Evolutionary conservation across 2,888 invertebrate genomes (phyloP), one percentile per base, ranked within the genome.

Genomic region (Lasiommata megera): DNA sequence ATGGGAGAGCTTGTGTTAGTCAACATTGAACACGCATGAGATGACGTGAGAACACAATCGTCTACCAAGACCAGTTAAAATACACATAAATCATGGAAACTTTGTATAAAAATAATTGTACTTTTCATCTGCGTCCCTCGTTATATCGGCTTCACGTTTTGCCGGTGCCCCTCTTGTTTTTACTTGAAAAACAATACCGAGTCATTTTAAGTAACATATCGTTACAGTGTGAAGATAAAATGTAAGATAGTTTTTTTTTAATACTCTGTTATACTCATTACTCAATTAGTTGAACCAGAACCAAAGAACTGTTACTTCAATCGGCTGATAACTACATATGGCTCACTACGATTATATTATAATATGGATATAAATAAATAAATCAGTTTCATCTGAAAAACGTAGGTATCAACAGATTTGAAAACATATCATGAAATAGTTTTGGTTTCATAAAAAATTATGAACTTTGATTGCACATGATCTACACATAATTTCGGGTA

Each of bases 61-160:
- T 84, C 88, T 88, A 88, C 87, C 86, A 88, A 84, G 82, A 82
- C 86, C 82, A 84, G 76, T 70, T 68, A 68, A 65, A 66, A 68
- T 64, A 69, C 69, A 70, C 70, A 70, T 67, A 70, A 62, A 70
- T 66, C 82, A 77, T 68, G 72, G 73, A 79, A 81, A 76, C 62
- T 64, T 61, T 68, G 61, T 58, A 59, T 73, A 72, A 73, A 71
- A 76, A 60, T 29, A 16, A 38, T 61, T 64, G 64, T 70, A 69
- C 69, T 68, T 69, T 68, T 66, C 59, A 57, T 63, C 64, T 56
- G 67, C 65, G 60, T 63, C 67, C 62, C 58, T 62, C 68, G 64
- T 67, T 58, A 58, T 74, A 75, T 71, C 74, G 67, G 74, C 16
- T 79, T 85, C 86, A 84, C 76, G 80, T 79, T 83, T 85, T 83